Base-by-base conservation (phyloP, 2,888 invertebrate genomes). In the Geophilus truncorum region DNA sequence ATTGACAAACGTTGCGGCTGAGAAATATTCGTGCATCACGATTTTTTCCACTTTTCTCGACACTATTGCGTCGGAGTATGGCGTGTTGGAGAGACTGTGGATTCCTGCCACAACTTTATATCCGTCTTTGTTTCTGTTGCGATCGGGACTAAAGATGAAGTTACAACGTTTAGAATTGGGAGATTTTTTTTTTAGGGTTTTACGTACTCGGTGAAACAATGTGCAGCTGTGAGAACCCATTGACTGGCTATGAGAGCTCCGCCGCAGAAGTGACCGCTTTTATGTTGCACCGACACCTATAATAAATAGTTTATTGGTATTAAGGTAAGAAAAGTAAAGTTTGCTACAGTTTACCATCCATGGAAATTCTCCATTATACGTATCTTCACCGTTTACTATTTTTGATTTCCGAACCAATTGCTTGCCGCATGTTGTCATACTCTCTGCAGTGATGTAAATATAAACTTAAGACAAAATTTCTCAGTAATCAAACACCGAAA, bases 1-100 rank as follows among this genome's bases (percentile, higher is more conserved):
- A 85, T 92, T 89, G 81, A 86, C 82, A 83, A 85, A 86, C 34
- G 83, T 84, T 25, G 84, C 89, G 85, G 92, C 91, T 85, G 90
- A 90, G 87, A 94, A 94, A 25, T 91, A 90, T 0, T 94, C 93
- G 87, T 96, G 95, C 0, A 93, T 89, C 77, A 92, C 86, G 30
- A 93, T 90, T 81, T 87, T 88, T 12, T 87, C 86, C 6, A 90
- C 87, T 23, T 85, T 83, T 81, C 88, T 85, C 86, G 90, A 85
- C 87, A 86, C 83, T 84, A 90, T 86, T 85, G 89, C 84, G 81
- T 80, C 36, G 1, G 79, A 34, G 15, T 30, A 15, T 57, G 81
- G 81, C n/a, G 51, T 79, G 25, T 6, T 30, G 32, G 30, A 30
- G 23, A 57, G 62, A 10, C 18, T 25, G 23, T 57, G 18, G 7